Evolutionary conservation across 2,888 invertebrate genomes (phyloP).

Genomic region (Orthosia gracilis): DNA sequence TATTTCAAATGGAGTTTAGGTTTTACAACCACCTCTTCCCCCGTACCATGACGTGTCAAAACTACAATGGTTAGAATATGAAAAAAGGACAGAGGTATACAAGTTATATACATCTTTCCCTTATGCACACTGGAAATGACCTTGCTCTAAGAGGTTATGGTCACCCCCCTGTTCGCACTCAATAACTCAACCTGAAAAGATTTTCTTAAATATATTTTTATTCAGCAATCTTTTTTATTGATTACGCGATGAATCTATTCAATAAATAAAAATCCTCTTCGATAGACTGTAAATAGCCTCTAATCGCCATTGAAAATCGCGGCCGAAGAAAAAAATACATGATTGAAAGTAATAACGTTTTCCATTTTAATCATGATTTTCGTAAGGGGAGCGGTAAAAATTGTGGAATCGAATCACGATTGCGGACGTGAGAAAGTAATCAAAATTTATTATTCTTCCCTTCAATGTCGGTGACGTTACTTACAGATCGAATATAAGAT

Average conservation of each 20-base stretch:
- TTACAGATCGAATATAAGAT: conserved; percentile 81
- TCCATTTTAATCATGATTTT: conserved; percentile 86
- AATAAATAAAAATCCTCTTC: conserved; percentile 59
- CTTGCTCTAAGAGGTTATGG: no score
- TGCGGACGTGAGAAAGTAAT: conserved; percentile 89
- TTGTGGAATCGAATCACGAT: conserved; percentile 88
- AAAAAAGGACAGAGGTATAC: no score
- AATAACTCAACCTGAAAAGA: conserved; percentile 16
- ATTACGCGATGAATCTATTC: conserved; percentile 55
- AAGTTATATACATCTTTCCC: no score
- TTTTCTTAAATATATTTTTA: conserved; percentile 4
- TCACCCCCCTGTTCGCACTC: neutral
- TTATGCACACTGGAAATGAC: no score
- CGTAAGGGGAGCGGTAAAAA: conserved; percentile 80
- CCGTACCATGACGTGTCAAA: no score
- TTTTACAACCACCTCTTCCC: neutral
- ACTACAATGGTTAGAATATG: no score
- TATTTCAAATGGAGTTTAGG: no score
- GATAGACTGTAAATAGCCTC: conserved; percentile 61
- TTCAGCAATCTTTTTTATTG: conserved; percentile 36
- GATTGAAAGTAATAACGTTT: conserved; percentile 79
- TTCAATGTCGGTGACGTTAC: conserved; percentile 82
- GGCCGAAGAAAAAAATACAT: conserved; percentile 66
- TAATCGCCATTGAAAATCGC: conserved; percentile 69
- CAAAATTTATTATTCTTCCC: conserved; percentile 89